Conservation (phyloP, 2,113 vertebrate genomes). For the Syngnathus scovelli region DNA sequence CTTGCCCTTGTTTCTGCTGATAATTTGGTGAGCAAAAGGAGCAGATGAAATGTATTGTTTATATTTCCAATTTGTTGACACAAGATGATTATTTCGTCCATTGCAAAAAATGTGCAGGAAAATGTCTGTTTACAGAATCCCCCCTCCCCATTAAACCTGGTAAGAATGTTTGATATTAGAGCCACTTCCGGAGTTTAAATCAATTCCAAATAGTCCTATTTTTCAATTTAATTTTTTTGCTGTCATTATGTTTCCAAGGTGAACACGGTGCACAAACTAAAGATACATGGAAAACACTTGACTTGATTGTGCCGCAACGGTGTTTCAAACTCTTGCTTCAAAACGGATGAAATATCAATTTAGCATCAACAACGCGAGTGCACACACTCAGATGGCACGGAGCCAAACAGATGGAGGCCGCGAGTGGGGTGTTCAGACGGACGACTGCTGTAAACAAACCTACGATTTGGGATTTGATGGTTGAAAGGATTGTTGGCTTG, state of each 20-base stretch:
- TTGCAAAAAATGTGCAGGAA: not conserved
- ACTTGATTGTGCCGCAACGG: constrained; percentile 5
- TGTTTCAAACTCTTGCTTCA: constrained; percentile 6
- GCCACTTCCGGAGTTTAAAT: no score
- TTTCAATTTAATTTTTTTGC: not conserved
- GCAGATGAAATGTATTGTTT: not conserved
- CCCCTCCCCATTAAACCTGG: no score
- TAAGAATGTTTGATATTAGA: no score
- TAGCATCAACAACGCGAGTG: constrained; percentile 23
- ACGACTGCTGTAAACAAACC: constrained; percentile 58
- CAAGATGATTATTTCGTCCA: not conserved
- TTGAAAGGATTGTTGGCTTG: constrained; percentile 54
- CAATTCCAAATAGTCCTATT: not conserved
- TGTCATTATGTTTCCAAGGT: not conserved
- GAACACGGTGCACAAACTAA: not conserved
- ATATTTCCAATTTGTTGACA: not conserved
- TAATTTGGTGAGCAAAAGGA: not conserved
- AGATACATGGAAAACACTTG: not conserved
- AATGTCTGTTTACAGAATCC: not conserved
- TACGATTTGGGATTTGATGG: constrained; percentile 66
- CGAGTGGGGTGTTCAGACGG: constrained; percentile 29
- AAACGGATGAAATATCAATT: constrained; percentile 46
- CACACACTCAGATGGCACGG: constrained; percentile 22
- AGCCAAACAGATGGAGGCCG: constrained; percentile 53
- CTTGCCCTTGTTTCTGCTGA: constrained; percentile 2